Conservation (phyloP, 2,888 invertebrate species). For the Silvanus unidentatus region DNA sequence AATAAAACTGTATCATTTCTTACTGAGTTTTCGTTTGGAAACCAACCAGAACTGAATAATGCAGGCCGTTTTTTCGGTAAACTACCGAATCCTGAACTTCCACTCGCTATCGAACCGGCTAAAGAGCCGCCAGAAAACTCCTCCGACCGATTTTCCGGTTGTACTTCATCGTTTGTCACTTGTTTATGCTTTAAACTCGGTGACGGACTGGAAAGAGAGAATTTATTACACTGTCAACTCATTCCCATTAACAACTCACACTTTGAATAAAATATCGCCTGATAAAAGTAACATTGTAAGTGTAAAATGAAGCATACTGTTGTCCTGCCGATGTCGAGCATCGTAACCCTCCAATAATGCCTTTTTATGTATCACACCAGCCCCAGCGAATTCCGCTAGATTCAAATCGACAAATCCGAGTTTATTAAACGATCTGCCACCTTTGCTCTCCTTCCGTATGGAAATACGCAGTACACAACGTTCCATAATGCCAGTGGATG, state of each 20-base stretch:
- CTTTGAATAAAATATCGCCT: conserved; percentile 96
- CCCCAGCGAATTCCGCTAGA: conserved; percentile 93
- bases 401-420: conserved; percentile 97
- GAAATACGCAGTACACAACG: conserved; percentile 90
- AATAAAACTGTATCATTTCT: no score
- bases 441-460: conserved; percentile 84
- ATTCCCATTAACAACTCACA: conserved; percentile 65
- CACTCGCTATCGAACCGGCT: conserved; percentile 62
- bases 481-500: conserved; percentile 90
- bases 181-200: conserved; percentile 43
- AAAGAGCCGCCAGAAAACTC: conserved; percentile 54
- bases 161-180: conserved; percentile 41
- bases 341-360: conserved; percentile 96
- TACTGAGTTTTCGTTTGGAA: no score
- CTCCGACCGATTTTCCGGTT: conserved; percentile 46
- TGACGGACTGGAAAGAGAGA: conserved; percentile 52
- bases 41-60: conserved; percentile 50
- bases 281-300: conserved; percentile 92
- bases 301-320: conserved; percentile 87
- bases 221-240: conserved; percentile 1
- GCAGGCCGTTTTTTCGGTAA: conserved; percentile 70
- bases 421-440: conserved; percentile 86
- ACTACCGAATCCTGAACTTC: conserved; percentile 82
- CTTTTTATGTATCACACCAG: conserved; percentile 77
- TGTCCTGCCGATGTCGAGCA: conserved; percentile 86